These are phyloP conservation scores for Trichogramma pretiosum DNA, from an alignment of 1,140 invertebrate species.

Conservation along the genomic window DNA sequence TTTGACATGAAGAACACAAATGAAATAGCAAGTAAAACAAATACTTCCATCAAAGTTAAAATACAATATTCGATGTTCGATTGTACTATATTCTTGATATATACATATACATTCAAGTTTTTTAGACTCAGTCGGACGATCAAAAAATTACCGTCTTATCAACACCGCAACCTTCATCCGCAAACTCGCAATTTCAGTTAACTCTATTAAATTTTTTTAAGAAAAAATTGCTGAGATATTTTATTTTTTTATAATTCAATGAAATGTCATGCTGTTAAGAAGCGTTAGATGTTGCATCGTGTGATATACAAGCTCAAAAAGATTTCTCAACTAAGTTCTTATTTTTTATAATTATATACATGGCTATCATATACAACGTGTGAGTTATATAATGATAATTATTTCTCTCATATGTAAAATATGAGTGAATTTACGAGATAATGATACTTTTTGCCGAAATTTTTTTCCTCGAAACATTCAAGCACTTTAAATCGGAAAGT, in stretches of 20 bases:
- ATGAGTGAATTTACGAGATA: no score
- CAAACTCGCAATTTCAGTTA: neutral
- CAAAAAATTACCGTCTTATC: conserved; percentile 3
- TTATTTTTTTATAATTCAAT: no score
- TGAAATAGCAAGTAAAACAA: no score
- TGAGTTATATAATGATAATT: conserved; percentile 20
- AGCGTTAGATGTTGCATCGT: conserved; percentile 18
- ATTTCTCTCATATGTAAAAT: conserved; percentile 14
- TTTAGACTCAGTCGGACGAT: no score
- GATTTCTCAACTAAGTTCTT: conserved; percentile 13
- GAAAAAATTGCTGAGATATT: conserved; percentile 9
- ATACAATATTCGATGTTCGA: conserved; percentile 8
- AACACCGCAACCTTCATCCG: neutral
- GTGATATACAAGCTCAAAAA: conserved; percentile 11
- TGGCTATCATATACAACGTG: conserved; percentile 33
- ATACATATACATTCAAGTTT: no score
- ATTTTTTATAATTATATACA: conserved; percentile 34
- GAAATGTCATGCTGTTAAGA: conserved; percentile 45
- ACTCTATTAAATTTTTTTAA: no score
- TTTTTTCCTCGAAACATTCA: no score
- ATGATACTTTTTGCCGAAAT: no score
- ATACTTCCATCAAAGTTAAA: no score
- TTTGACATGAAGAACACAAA: conserved; percentile 10
- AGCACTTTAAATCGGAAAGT: no score
- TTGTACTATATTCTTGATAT: conserved; percentile 5